Percentiles rank a stretch among this genome's conserved stretches.
phyloP scores from a whole-genome alignment of 2,113 vertebrate genomes.

The Physeter macrocephalus region DNA sequence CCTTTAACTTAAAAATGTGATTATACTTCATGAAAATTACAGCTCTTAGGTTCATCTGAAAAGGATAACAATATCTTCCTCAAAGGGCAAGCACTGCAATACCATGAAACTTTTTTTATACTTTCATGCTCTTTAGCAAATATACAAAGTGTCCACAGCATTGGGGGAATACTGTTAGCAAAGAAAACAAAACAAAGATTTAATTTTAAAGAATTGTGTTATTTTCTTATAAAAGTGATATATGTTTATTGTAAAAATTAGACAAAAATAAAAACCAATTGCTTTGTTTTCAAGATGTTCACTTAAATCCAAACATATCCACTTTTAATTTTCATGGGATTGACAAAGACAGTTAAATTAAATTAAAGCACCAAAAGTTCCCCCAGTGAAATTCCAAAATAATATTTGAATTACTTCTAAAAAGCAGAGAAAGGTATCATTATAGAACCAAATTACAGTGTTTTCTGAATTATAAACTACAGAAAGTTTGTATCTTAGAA shows the following conservation, averaged over 20 bases:
- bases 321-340: background rate
- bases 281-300: background rate
- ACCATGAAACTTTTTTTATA: background rate
- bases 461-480: background rate
- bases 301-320: background rate
- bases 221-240: background rate
- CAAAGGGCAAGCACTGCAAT: conserved; percentile 22
- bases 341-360: background rate
- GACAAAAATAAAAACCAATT: background rate
- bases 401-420: background rate
- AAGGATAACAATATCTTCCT: conserved; percentile 61
- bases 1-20: conserved; percentile 72
- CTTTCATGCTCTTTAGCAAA: background rate
- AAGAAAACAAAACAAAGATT: background rate
- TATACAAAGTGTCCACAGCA: background rate
- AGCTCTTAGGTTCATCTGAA: conserved; percentile 46
- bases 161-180: background rate
- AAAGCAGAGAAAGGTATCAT: background rate
- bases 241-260: background rate
- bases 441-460: background rate
- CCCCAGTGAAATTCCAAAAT: background rate
- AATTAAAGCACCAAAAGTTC: background rate
- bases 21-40: conserved; percentile 70
- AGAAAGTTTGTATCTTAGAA: background rate
- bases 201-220: background rate